Evolutionary conservation across 2,888 invertebrate genomes (phyloP).

Genomic region (Leptura quadrifasciata): DNA sequence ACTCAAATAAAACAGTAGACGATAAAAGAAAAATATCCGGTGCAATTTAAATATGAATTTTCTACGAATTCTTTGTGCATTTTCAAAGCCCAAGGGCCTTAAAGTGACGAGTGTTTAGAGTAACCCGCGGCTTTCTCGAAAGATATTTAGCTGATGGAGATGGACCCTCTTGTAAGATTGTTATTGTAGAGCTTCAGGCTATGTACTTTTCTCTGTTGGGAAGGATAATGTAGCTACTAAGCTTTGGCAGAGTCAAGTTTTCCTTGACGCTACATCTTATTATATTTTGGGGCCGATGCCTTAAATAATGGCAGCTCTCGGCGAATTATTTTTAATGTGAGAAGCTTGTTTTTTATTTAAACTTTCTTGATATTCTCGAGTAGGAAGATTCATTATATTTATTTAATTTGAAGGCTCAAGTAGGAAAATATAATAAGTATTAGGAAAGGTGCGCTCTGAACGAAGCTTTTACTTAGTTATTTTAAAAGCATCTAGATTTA

Average conservation of each 20-base stretch:
- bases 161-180: constrained; percentile 49
- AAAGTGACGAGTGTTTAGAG: constrained; percentile 29
- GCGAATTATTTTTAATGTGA: constrained; percentile 4
- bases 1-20: constrained; percentile 52
- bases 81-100: constrained; percentile 27
- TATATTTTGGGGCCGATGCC: constrained; percentile 6
- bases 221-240: constrained; percentile 49
- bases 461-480: too few relatives aligned
- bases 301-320: constrained; percentile 2
- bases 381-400: too few relatives aligned
- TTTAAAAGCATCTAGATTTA: too few relatives aligned
- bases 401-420: too few relatives aligned
- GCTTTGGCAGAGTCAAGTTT: constrained; percentile 30
- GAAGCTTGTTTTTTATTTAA: background rate
- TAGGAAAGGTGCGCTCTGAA: too few relatives aligned
- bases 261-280: constrained; percentile 13
- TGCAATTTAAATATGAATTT: constrained; percentile 54
- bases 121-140: constrained; percentile 30
- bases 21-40: constrained; percentile 53
- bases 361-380: background rate
- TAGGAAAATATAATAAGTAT: too few relatives aligned
- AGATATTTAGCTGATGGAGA: constrained; percentile 48
- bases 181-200: constrained; percentile 46
- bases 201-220: constrained; percentile 46
- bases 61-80: constrained; percentile 42